Evolutionary conservation across 2,888 invertebrate species (phyloP).

Genomic region (Drosophila parthenogenetica): DNA sequence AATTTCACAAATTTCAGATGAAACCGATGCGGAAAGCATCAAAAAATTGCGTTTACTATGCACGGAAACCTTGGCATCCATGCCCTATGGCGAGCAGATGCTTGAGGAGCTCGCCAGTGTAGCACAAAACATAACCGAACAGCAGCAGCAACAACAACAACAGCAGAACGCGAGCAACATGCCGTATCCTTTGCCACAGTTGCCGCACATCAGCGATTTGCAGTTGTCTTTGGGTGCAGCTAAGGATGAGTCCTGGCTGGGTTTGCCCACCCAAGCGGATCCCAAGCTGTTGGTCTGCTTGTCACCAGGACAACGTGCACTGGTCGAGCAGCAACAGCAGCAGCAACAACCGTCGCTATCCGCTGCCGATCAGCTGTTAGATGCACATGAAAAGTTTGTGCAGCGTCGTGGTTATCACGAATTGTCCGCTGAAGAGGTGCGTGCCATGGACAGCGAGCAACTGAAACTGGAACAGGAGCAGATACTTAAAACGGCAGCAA

Average conservation of each 20-base stretch:
- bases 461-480: constrained; percentile 72
- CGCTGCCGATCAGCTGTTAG: constrained; percentile 87
- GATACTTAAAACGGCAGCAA: constrained; percentile 76
- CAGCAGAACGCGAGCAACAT: constrained; percentile 78
- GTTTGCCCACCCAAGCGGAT: constrained; percentile 87
- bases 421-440: constrained; percentile 78
- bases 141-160: constrained; percentile 28
- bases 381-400: constrained; percentile 90
- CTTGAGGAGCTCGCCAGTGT: constrained; percentile 89
- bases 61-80: constrained; percentile 87
- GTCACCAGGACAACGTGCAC: constrained; percentile 90
- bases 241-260: constrained; percentile 86
- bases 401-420: constrained; percentile 88
- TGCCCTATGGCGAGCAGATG: constrained; percentile 90
- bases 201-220: constrained; percentile 86
- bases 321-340: constrained; percentile 86
- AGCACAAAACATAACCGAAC: constrained; percentile 85
- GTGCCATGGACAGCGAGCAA: constrained; percentile 75
- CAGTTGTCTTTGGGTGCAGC: constrained; percentile 69
- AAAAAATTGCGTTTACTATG: constrained; percentile 88
- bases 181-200: constrained; percentile 86
- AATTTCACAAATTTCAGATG: constrained; percentile 62
- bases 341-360: constrained; percentile 78
- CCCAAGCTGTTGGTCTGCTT: constrained; percentile 88
- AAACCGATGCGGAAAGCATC: constrained; percentile 81